Base-by-base conservation (phyloP, 1,140 invertebrate species). In the Antheraea pernyi region DNA sequence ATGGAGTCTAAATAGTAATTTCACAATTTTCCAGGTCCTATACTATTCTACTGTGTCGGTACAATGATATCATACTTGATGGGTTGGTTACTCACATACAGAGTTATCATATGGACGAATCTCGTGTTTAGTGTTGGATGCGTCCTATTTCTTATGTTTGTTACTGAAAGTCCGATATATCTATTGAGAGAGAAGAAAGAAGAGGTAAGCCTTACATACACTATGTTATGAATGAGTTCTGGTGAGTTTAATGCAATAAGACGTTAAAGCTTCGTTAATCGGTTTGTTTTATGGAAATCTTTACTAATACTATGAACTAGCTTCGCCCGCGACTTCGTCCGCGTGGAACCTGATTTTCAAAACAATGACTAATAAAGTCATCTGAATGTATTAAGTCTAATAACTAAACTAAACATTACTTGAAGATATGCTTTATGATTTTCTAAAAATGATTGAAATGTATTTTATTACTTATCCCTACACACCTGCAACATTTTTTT, bases 21-120 rank as follows among this genome's bases (percentile, higher is more conserved):
- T 53, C 46, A 6, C 11, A 6, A 11, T 16, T 62, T 84, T 81
- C 6, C 67, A 91, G 89, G 74, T 7, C 78, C 86, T 3, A 77
- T 87, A 8, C 36, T 71, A 0, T 67, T 77, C 9, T 90, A 88
- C 66, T 83, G 84, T 63, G 7, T 83, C 1, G 96, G 96, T 0
- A 93, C 96, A 2, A 77, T 96, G 0, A 78, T 93, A 2, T 91
- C 94, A 0, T 97, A 96, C 75, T 58, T 93, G 0, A 80, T 95
- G n/a, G 96, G 96, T 70, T 95, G 80, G 94, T 93, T 83, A 37
- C 48, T 85, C 2, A 63, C 78, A 0, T 89, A 88, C 62, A 68
- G 63, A 1, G 77, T 76, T 11, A 81, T 89, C 48, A 75, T 88
- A 4, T 87, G 84, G 86, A 66, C 74, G 0, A 85, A 86, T 58